Conservation (phyloP, 2,888 invertebrate genomes). For the Ennomos fuscantarius region DNA sequence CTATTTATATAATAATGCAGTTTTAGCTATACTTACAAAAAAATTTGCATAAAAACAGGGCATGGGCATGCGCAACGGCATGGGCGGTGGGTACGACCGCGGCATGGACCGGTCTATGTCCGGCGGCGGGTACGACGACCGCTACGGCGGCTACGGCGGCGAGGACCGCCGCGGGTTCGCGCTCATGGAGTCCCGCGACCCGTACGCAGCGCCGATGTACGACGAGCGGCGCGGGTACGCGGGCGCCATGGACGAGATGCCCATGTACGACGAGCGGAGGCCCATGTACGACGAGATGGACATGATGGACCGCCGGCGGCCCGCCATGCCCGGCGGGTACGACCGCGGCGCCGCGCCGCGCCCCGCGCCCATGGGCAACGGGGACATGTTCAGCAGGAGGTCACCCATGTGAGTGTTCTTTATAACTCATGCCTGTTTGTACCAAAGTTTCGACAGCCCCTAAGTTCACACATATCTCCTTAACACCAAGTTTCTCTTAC, state of each 20-base stretch:
- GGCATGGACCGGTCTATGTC: slow-evolving; percentile 54
- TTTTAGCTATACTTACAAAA: too few species aligned
- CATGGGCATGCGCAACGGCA: slow-evolving; percentile 63
- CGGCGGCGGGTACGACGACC: slow-evolving; percentile 64
- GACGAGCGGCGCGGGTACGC: slow-evolving; percentile 34
- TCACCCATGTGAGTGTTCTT: slow-evolving; percentile 64
- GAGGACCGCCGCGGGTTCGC: slow-evolving; percentile 78
- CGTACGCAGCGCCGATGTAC: slow-evolving; percentile 64
- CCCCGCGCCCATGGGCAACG: slow-evolving; percentile 67
- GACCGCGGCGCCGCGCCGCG: slow-evolving; percentile 67
- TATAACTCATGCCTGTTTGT: too few species aligned
- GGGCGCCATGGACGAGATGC: slow-evolving; percentile 37
- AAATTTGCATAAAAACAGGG: too few species aligned
- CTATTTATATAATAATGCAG: too few species aligned
- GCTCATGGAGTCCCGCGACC: slow-evolving; percentile 70
- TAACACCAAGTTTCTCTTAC: too few species aligned
- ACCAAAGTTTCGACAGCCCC: too few species aligned
- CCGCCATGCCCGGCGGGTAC: slow-evolving; percentile 59
- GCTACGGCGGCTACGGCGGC: slow-evolving; percentile 75
- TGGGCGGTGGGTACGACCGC: slow-evolving; percentile 67
- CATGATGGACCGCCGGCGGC: slow-evolving; percentile 67
- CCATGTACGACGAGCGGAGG: slow-evolving; percentile 59
- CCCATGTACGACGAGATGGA: slow-evolving; percentile 74
- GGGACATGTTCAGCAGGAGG: slow-evolving; percentile 81
- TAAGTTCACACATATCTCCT: too few species aligned